A percentile compares a stretch with the other conserved stretches of the same genome.
phyloP scores from a whole-genome alignment of 2,113 vertebrate genomes.

The Phalacrocorax carbo region DNA sequence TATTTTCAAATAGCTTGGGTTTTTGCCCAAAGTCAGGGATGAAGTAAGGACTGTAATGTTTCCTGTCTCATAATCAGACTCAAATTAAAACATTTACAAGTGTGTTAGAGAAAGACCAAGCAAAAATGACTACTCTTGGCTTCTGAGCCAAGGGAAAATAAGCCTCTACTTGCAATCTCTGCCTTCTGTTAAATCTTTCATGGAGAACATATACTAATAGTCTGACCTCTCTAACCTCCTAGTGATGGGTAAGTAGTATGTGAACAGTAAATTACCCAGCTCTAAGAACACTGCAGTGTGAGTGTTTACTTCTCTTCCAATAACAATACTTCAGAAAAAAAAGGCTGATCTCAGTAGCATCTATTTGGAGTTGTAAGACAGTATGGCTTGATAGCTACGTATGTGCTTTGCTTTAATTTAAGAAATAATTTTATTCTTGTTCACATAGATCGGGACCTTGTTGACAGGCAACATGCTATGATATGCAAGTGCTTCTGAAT shows the following conservation, averaged over 20 bases:
- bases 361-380: neutral
- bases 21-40: neutral
- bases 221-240: neutral
- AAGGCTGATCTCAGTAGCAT: neutral
- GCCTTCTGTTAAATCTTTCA: neutral
- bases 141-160: neutral
- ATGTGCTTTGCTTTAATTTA: neutral
- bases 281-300: neutral
- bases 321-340: neutral
- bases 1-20: neutral
- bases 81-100: neutral
- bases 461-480: neutral
- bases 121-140: neutral
- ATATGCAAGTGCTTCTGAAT: conserved; percentile 36
- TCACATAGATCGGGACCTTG: neutral
- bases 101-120: neutral
- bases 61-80: neutral
- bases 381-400: neutral
- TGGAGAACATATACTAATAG: neutral
- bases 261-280: neutral
- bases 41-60: neutral
- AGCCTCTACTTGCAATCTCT: neutral
- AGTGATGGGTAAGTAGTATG: neutral
- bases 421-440: neutral
- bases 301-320: neutral